These are phyloP conservation scores for Synodontis membranacea DNA, from an alignment of 2,113 vertebrate species.

Conservation along the genomic window DNA sequence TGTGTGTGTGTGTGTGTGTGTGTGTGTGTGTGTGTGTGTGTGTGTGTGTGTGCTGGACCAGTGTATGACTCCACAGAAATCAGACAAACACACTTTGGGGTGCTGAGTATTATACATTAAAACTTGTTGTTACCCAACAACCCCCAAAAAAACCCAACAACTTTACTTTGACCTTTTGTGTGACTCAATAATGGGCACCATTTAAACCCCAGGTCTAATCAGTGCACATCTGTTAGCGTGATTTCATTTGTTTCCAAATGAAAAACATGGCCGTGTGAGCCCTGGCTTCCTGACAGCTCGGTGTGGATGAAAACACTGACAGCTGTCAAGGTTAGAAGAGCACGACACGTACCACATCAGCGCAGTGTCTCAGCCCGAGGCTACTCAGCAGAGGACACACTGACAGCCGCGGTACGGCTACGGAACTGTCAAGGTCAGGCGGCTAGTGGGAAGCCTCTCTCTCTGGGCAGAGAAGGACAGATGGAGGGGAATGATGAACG, in stretches of 20 bases:
- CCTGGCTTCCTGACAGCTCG: background rate
- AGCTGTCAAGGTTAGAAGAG: conserved; percentile 35
- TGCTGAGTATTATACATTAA: background rate
- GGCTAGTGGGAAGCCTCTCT: conserved; percentile 13
- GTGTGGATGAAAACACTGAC: conserved; percentile 11
- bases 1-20: too few species aligned
- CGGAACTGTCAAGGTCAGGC: conserved; percentile 29
- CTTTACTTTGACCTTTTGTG: conserved; percentile 2
- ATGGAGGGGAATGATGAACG: background rate
- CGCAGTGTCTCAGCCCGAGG: background rate
- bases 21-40: too few species aligned
- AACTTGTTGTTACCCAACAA: background rate
- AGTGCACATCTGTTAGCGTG: background rate
- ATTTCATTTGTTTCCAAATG: background rate
- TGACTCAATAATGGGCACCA: background rate
- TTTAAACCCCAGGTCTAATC: conserved; percentile 5
- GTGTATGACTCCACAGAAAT: background rate
- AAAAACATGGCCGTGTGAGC: background rate
- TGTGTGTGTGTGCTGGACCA: background rate
- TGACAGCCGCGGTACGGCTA: background rate
- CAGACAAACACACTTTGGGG: background rate
- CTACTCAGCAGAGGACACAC: conserved; percentile 9
- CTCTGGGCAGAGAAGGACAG: background rate
- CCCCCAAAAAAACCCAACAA: background rate
- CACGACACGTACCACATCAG: background rate